Percentiles rank a stretch among this genome's conserved stretches.
phyloP scores from a whole-genome alignment of 2,888 invertebrate genomes.

The Acanthoscelides obtectus region DNA sequence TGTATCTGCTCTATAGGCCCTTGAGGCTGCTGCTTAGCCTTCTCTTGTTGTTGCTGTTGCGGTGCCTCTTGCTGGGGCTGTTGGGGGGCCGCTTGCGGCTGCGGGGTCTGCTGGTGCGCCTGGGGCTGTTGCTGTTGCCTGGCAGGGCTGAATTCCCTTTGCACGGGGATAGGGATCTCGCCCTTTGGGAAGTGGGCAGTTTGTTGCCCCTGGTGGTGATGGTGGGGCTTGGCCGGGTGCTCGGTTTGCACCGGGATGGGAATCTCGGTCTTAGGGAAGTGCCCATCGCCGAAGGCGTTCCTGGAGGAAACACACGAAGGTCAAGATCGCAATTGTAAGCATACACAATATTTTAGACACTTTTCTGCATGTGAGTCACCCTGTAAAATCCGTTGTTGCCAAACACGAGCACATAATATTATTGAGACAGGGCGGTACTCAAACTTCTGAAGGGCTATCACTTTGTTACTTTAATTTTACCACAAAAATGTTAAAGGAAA shows the following conservation, averaged over 20 bases:
- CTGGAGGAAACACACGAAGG: neutral
- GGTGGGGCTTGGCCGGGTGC: slow-evolving; percentile 25
- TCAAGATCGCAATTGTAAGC: too few species aligned
- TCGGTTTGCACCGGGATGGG: slow-evolving; percentile 22
- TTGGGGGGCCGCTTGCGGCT: slow-evolving; percentile 36
- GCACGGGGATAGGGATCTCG: slow-evolving; percentile 16
- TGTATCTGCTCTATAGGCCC: slow-evolving; percentile 76
- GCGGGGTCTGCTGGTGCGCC: slow-evolving; percentile 3
- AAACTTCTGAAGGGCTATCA: too few species aligned
- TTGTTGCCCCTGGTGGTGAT: slow-evolving; percentile 40
- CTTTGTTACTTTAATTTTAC: too few species aligned
- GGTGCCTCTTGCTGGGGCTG: slow-evolving; percentile 35
- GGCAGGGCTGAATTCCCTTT: slow-evolving; percentile 29
- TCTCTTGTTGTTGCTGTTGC: slow-evolving; percentile 47
- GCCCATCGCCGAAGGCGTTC: neutral
- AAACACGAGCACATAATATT: too few species aligned
- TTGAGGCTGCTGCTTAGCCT: slow-evolving; percentile 47
- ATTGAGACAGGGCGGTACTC: too few species aligned
- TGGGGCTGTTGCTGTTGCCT: slow-evolving; percentile 40
- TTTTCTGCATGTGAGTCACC: too few species aligned
- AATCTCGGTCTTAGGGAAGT: slow-evolving; percentile 24
- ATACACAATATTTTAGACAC: too few species aligned
- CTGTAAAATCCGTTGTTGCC: too few species aligned
- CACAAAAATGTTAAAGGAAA: too few species aligned
- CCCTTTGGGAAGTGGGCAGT: neutral